A percentile compares a stretch with the other conserved stretches of the same genome.
These are phyloP conservation scores for Parazoanthus swiftii DNA, from an alignment of 92 coral and sea anemone species.

Conservation along the genomic window DNA sequence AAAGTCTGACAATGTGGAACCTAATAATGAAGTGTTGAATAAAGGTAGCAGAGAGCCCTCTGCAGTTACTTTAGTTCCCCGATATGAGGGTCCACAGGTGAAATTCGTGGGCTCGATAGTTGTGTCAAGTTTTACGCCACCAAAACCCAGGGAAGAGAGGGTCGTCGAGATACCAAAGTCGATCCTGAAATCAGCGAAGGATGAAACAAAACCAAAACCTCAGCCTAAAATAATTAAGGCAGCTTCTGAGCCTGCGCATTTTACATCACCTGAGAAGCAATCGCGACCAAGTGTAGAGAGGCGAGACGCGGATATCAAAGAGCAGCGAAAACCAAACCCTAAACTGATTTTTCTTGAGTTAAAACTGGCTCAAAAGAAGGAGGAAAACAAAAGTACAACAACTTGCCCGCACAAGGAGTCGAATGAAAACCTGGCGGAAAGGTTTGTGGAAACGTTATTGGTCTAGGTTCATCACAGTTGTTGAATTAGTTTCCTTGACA, in stretches of 20 bases:
- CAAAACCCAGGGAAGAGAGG: slow-evolving; percentile 25
- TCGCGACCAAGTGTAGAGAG: slow-evolving; percentile 16
- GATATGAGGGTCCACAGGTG: slow-evolving; percentile 18
- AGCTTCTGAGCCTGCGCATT: neutral
- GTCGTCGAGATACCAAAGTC: neutral
- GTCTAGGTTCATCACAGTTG: too few relatives aligned
- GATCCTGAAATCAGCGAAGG: slow-evolving; percentile 11
- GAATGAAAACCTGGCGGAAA: slow-evolving; percentile 20
- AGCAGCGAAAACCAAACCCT: slow-evolving; percentile 29
- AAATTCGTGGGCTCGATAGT: slow-evolving; percentile 22
- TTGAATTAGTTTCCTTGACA: too few relatives aligned
- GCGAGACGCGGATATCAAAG: slow-evolving; percentile 37
- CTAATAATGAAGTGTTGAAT: neutral
- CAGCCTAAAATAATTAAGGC: neutral
- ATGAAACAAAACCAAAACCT: slow-evolving; percentile 26
- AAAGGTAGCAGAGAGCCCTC: neutral
- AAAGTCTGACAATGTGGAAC: neutral
- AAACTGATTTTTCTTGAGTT: slow-evolving; percentile 11
- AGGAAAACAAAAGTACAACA: neutral
- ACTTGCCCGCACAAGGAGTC: neutral
- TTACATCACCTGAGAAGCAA: slow-evolving; percentile 12
- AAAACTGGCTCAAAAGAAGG: slow-evolving; percentile 22
- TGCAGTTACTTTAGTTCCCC: neutral
- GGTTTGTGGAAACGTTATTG: slow-evolving; percentile 2
- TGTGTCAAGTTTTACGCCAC: slow-evolving; percentile 19